These are phyloP conservation scores for Aplochiton taeniatus DNA, from an alignment of 2,797 vertebrate genomes.

Conservation along the genomic window DNA sequence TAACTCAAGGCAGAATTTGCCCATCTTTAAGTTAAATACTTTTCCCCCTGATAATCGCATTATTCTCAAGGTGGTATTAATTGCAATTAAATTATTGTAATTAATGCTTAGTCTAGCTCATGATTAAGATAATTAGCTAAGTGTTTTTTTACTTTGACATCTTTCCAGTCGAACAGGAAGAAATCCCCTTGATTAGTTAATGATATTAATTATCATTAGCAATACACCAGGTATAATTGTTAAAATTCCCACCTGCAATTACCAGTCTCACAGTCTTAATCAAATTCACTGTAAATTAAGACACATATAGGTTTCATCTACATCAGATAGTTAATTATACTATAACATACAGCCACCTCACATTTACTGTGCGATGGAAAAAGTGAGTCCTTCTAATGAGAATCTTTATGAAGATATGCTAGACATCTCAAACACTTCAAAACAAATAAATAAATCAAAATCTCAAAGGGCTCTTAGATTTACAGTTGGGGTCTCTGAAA, in stretches of 20 bases:
- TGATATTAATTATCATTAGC: slow-evolving; percentile 75
- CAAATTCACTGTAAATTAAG: slow-evolving; percentile 60
- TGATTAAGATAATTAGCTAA: slow-evolving; percentile 74
- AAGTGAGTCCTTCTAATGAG: slow-evolving; percentile 40
- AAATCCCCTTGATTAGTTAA: slow-evolving; percentile 76
- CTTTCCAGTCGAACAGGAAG: slow-evolving; percentile 55
- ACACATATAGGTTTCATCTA: slow-evolving; percentile 47
- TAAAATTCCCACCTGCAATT: slow-evolving; percentile 80
- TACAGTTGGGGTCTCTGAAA: not conserved
- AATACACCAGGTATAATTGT: slow-evolving; percentile 76
- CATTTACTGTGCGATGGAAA: slow-evolving; percentile 53
- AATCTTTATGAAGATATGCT: too few species aligned
- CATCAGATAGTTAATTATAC: slow-evolving; percentile 66
- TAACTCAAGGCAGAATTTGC: slow-evolving; percentile 30
- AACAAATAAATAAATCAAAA: too few species aligned
- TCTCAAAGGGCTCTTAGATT: too few species aligned
- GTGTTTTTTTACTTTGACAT: slow-evolving; percentile 72
- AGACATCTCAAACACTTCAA: too few species aligned
- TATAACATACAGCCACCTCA: slow-evolving; percentile 25
- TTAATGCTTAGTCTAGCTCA: slow-evolving; percentile 68
- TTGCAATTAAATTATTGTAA: slow-evolving; percentile 78
- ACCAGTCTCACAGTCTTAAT: slow-evolving; percentile 66
- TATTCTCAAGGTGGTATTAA: slow-evolving; percentile 63
- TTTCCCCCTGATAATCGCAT: slow-evolving; percentile 55
- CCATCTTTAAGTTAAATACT: slow-evolving; percentile 26